phyloP scores from a whole-genome alignment of 2,797 vertebrate species.

The Tadarida brasiliensis region DNA sequence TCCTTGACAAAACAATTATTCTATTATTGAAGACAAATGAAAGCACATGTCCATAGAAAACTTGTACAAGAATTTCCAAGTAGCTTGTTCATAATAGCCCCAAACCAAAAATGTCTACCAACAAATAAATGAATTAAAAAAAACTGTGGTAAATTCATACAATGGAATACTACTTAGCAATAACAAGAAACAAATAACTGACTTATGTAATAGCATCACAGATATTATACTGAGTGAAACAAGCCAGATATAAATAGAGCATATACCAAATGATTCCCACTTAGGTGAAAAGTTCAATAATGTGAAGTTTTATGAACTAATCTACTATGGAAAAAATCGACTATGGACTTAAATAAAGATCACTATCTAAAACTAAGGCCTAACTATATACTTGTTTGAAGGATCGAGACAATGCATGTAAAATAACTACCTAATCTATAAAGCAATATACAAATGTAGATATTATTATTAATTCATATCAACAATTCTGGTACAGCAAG shows the following conservation, averaged over 20 bases:
- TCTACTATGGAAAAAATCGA: not conserved
- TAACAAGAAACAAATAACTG: not conserved
- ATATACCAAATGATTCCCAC: not conserved
- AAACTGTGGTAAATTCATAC: not conserved
- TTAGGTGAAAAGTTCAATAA: not conserved
- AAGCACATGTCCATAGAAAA: conserved; percentile 1
- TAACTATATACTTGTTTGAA: not conserved
- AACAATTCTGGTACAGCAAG: conserved; percentile 23
- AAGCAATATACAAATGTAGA: conserved; percentile 10
- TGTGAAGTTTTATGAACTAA: not conserved
- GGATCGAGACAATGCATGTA: not conserved
- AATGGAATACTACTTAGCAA: not conserved
- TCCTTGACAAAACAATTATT: not conserved
- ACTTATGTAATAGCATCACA: not conserved
- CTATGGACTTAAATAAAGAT: conserved; percentile 40
- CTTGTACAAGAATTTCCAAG: not conserved
- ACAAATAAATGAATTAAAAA: not conserved
- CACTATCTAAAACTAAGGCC: not conserved
- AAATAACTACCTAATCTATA: conserved; percentile 19
- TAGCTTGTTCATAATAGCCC: not conserved
- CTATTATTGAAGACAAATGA: conserved; percentile 15
- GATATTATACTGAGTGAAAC: not conserved
- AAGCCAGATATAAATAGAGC: not conserved
- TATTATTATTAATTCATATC: conserved; percentile 18
- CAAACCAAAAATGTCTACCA: conserved; percentile 6